phyloP scores from a whole-genome alignment of 2,888 invertebrate genomes.

The Drosophila paranaensis region DNA sequence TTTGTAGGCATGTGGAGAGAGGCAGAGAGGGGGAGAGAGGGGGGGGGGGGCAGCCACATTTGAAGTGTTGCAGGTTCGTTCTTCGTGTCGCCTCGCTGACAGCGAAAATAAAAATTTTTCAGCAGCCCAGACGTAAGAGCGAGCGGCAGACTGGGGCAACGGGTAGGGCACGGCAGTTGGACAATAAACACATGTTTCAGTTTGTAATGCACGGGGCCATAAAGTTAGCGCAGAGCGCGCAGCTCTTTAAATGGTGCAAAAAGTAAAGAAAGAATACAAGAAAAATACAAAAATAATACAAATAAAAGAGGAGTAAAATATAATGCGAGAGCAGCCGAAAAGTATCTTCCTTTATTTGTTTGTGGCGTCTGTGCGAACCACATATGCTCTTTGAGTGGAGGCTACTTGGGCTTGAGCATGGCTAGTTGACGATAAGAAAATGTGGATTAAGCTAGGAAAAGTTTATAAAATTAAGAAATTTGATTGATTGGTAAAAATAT shows the following conservation, averaged over 20 bases:
- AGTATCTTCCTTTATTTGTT: conserved; percentile 57
- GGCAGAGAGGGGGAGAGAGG: conserved; percentile 3
- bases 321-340: conserved; percentile 64
- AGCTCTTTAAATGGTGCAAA: conserved; percentile 53
- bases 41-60: conserved; percentile 42
- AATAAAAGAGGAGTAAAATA: conserved; percentile 41
- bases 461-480: too few species aligned
- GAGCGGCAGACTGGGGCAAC: neutral
- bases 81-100: conserved; percentile 68
- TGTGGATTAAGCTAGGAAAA: neutral
- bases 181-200: conserved; percentile 82
- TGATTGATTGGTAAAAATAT: too few species aligned
- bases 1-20: conserved; percentile 15
- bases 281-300: conserved; percentile 13
- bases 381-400: conserved; percentile 57
- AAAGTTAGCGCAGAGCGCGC: conserved; percentile 55
- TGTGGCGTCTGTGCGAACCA: conserved; percentile 36
- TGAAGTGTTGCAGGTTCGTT: conserved; percentile 72
- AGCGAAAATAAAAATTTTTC: conserved; percentile 65
- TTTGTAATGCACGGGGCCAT: conserved; percentile 76
- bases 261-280: conserved; percentile 21
- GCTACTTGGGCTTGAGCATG: conserved; percentile 13
- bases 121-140: conserved; percentile 43
- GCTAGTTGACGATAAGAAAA: neutral
- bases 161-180: conserved; percentile 31